phyloP scores from a whole-genome alignment of 1,140 invertebrate species.

The Andricus grossulariae region DNA sequence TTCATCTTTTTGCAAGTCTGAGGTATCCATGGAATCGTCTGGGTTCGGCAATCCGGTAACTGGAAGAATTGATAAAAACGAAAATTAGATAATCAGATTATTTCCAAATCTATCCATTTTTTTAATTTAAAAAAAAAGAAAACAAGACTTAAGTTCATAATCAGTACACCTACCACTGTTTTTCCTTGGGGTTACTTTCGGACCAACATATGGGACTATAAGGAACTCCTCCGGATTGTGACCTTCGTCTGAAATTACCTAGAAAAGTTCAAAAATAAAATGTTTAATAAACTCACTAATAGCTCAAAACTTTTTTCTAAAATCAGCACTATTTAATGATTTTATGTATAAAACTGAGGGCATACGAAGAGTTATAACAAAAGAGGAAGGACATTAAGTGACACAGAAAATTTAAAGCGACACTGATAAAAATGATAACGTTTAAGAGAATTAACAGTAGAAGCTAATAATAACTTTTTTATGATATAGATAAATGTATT shows the following conservation, averaged over 20 bases:
- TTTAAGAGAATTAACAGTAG: too few species aligned
- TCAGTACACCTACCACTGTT: slow-evolving; percentile 63
- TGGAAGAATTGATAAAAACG: slow-evolving; percentile 36
- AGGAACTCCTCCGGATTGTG: slow-evolving; percentile 84
- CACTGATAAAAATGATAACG: too few species aligned
- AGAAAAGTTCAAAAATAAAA: slow-evolving; percentile 47
- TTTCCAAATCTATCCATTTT: slow-evolving; percentile 1
- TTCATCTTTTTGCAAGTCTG: slow-evolving; percentile 61
- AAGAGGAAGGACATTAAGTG: too few species aligned
- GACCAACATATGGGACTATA: slow-evolving; percentile 78
- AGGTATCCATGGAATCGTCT: slow-evolving; percentile 59
- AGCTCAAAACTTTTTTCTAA: too few species aligned
- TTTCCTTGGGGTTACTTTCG: slow-evolving; percentile 57
- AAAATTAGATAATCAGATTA: background rate
- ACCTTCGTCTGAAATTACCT: slow-evolving; percentile 89
- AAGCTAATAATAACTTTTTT: too few species aligned
- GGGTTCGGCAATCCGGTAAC: slow-evolving; percentile 50
- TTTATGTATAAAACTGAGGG: too few species aligned
- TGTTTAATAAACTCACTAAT: background rate
- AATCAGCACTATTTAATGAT: too few species aligned
- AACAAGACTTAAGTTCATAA: background rate
- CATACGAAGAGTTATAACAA: too few species aligned
- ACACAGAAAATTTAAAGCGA: too few species aligned
- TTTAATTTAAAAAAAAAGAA: background rate
- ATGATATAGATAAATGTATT: too few species aligned